These are phyloP conservation scores for Chrysoperla carnea DNA, from an alignment of 1,140 invertebrate species.

Conservation along the genomic window DNA sequence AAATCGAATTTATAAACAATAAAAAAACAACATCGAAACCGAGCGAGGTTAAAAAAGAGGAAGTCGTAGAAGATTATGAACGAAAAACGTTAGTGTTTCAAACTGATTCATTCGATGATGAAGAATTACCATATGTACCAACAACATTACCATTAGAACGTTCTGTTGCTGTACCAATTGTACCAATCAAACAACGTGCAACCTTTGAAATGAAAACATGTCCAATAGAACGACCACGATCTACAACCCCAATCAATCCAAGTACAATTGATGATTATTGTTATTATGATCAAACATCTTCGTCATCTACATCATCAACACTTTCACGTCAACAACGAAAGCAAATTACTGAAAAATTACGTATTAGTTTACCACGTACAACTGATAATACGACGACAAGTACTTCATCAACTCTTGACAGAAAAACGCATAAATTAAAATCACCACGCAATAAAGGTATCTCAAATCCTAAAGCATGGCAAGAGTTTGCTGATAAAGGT, in stretches of 20 bases:
- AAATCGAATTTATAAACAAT: conserved; percentile 32
- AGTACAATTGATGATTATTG: conserved; percentile 58
- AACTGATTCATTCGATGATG: conserved; percentile 72
- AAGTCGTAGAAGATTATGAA: conserved; percentile 32
- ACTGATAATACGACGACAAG: conserved; percentile 4
- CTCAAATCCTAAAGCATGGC: conserved; percentile 34
- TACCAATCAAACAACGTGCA: conserved; percentile 60
- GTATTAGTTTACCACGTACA: conserved; percentile 44
- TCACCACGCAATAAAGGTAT: conserved; percentile 26
- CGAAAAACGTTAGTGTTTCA: conserved; percentile 56
- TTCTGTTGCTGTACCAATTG: conserved; percentile 58
- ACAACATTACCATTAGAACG: conserved; percentile 70
- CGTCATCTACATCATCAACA: conserved; percentile 17
- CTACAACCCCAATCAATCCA: conserved; percentile 65
- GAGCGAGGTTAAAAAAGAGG: conserved; percentile 13
- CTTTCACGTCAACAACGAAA: too few relatives aligned
- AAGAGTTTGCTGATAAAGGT: conserved; percentile 40
- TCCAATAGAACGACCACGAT: conserved; percentile 69
- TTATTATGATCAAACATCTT: conserved; percentile 7
- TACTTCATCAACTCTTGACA: conserved; percentile 15
- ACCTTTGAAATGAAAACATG: conserved; percentile 52
- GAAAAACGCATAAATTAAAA: conserved; percentile 18
- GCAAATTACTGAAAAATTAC: conserved; percentile 27
- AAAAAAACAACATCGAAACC: conserved; percentile 19
- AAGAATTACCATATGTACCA: conserved; percentile 62